These are phyloP conservation scores for Acanthoscelides obtectus DNA, from an alignment of 2,888 invertebrate genomes.

Conservation along the genomic window DNA sequence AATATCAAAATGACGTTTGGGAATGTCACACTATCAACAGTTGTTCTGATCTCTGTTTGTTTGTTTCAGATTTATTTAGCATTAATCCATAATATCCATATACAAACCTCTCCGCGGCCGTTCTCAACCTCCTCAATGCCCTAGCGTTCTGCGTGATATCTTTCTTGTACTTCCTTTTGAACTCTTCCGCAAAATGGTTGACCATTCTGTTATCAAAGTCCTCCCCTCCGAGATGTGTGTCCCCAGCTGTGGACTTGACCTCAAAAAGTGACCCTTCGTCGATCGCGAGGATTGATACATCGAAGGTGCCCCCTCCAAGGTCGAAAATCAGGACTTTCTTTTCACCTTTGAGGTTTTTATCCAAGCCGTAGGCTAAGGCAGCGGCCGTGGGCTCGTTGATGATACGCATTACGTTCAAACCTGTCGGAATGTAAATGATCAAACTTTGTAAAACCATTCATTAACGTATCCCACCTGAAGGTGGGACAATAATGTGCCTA, in stretches of 20 bases:
- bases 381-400: conserved; percentile 64
- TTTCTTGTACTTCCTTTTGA: conserved; percentile 50
- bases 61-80: no score
- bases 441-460: no score
- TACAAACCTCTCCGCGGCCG: conserved; percentile 48
- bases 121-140: conserved; percentile 48
- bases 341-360: conserved; percentile 24
- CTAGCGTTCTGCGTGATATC: conserved; percentile 48
- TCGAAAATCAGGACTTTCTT: conserved; percentile 60
- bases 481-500: background rate
- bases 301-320: conserved; percentile 65
- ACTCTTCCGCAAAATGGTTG: conserved; percentile 54
- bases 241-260: conserved; percentile 74
- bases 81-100: background rate
- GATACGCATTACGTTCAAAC: conserved; percentile 73
- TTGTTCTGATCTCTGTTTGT: no score
- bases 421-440: conserved; percentile 33
- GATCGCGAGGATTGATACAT: conserved; percentile 77
- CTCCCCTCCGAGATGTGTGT: conserved; percentile 78
- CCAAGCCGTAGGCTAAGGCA: conserved; percentile 27
- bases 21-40: background rate
- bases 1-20: background rate
- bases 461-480: no score
- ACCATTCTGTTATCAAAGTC: conserved; percentile 58
- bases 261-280: conserved; percentile 80